Base-by-base conservation (phyloP, 1,140 invertebrate genomes). In the Hormaphis cornu region DNA sequence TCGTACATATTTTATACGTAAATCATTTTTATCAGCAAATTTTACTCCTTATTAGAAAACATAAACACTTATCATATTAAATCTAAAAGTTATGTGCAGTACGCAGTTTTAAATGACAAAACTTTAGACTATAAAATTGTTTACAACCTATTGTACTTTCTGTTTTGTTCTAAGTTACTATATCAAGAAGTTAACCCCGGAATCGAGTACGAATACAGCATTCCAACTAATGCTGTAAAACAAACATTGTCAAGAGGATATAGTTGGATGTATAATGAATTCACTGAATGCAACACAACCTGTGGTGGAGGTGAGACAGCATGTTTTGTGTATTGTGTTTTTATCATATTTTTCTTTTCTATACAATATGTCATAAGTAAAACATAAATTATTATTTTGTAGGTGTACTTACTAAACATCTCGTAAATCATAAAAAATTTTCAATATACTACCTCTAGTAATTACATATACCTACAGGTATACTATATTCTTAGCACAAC, bases 181-280 rank as follows among this genome's bases (percentile, higher is more conserved):
- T 88, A 89, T 73, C 91, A 95, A 87, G 89, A 90, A 75, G 80
- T 80, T 26, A 93, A 93, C 73, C 86, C 89, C 1, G 93, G 92
- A 0, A 85, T 97, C 6, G 79, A 88, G 69, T 97, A 95, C 77
- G 90, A 96, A 76, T 98, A 96, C 80, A 95, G 91, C 72, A 82
- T 96, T 20, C 91, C 91, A 0, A 85, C 85, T 46, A 84, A 83
- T 24, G 79, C 88, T 5, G 83, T 85, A 16, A 83, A 80, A 58
- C 78, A 82, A 1, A 76, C 77, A 16, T 82, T 86, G 72, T 82
- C 85, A 44, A 86, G 89, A 70, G 83, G 82, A 28, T 95, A 95
- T 77, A 81, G 82, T 9, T 95, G 92, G 91, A 83, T 86, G 7
- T 83, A 83, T 74, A 88, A 87, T 40, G 85, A 89, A 70, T 97